Conservation (phyloP, 2,888 invertebrate species). For the Carterocephalus palaemon region DNA sequence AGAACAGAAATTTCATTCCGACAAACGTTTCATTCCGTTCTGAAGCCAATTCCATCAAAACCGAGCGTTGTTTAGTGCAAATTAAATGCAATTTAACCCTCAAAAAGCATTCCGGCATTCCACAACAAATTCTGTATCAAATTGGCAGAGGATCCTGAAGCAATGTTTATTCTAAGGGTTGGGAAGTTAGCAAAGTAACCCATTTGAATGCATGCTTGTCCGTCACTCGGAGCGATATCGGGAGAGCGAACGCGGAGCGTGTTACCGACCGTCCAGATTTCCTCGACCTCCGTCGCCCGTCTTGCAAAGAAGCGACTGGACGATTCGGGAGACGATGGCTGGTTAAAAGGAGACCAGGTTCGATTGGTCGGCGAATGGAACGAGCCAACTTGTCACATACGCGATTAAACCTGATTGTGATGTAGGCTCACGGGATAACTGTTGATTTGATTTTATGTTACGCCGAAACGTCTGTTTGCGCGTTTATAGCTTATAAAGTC, state of each 20-base stretch:
- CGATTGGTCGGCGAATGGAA: slow-evolving; percentile 40
- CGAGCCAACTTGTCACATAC: slow-evolving; percentile 76
- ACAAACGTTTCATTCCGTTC: slow-evolving; percentile 32
- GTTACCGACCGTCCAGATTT: slow-evolving; percentile 48
- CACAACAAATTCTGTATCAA: slow-evolving; percentile 75
- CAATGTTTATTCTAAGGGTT: slow-evolving; percentile 67
- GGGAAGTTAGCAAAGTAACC: slow-evolving; percentile 80
- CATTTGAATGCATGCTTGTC: slow-evolving; percentile 87
- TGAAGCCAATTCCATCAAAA: slow-evolving; percentile 51
- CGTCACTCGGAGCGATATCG: slow-evolving; percentile 84
- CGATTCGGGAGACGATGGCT: slow-evolving; percentile 25
- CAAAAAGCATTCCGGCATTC: slow-evolving; percentile 73
- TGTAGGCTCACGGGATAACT: slow-evolving; percentile 77
- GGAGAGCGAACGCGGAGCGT: slow-evolving; percentile 60
- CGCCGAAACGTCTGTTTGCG: slow-evolving; percentile 75
- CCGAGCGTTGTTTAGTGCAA: slow-evolving; percentile 70
- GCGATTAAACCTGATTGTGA: slow-evolving; percentile 78
- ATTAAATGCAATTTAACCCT: slow-evolving; percentile 76
- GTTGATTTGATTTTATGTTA: slow-evolving; percentile 79
- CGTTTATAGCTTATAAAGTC: slow-evolving; percentile 76
- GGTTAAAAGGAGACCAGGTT: slow-evolving; percentile 25
- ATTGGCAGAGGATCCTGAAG: slow-evolving; percentile 67
- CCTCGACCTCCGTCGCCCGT: slow-evolving; percentile 41
- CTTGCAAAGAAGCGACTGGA: slow-evolving; percentile 10
- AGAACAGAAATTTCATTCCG: slow-evolving; percentile 30